phyloP scores from a whole-genome alignment of 2,888 invertebrate species.

The Adineta ricciae region DNA sequence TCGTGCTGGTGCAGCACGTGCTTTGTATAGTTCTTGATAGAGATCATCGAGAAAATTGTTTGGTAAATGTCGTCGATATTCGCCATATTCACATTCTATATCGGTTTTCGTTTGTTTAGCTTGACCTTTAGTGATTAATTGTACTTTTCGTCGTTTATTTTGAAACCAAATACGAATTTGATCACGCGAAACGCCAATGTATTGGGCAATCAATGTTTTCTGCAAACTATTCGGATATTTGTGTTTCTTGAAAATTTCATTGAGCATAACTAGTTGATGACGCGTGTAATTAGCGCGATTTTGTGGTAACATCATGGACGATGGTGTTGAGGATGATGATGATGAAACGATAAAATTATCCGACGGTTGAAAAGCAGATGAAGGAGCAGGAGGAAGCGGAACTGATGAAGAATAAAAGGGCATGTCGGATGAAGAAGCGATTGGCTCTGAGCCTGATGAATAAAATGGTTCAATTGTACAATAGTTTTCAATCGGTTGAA shows the following conservation, averaged over 20 bases:
- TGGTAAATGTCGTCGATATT: conserved; percentile 19
- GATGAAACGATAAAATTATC: not conserved
- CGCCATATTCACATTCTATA: not conserved
- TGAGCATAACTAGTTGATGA: conserved; percentile 46
- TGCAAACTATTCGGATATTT: conserved; percentile 47
- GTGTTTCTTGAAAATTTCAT: conserved; percentile 42
- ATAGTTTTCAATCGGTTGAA: not conserved
- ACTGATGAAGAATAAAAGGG: not conserved
- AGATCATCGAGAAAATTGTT: not conserved
- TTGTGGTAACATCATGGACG: not conserved
- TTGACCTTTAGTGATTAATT: conserved; percentile 32
- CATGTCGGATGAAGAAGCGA: not conserved
- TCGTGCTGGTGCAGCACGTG: not conserved
- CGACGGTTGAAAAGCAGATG: not conserved
- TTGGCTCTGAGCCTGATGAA: not conserved
- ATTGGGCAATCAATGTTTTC: conserved; percentile 46
- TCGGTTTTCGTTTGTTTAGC: conserved; percentile 10
- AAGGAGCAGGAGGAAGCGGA: not conserved
- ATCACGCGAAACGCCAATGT: conserved; percentile 45
- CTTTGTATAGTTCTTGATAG: not conserved
- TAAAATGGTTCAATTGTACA: not conserved
- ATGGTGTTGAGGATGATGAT: not conserved
- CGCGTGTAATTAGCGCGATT: conserved; percentile 45
- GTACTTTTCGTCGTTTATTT: conserved; percentile 45
- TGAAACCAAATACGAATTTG: conserved; percentile 49